Percentiles rank a stretch among this genome's conserved stretches.
phyloP scores from a whole-genome alignment of 2,797 vertebrate genomes.

The Calcarius lapponicus region DNA sequence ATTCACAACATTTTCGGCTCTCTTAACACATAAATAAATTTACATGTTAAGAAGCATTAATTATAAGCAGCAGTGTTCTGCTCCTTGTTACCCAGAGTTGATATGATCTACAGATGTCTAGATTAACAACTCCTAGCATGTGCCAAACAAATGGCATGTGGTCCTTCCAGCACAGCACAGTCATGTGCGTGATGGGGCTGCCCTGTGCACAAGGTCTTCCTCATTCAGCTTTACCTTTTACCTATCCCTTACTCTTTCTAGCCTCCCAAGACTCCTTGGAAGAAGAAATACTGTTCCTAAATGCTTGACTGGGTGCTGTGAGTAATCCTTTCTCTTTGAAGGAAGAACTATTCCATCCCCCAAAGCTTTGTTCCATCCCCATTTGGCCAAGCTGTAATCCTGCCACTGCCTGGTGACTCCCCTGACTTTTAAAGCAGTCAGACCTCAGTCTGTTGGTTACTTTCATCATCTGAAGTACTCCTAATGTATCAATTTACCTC shows the following conservation, averaged over 20 bases:
- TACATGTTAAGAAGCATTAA: background rate
- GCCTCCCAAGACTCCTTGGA: background rate
- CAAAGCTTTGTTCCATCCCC: background rate
- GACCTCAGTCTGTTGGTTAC: background rate
- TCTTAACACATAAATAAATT: background rate
- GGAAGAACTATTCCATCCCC: background rate
- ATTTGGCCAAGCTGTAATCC: background rate
- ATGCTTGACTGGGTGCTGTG: background rate
- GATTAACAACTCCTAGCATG: background rate
- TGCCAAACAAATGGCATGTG: background rate
- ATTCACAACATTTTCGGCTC: background rate
- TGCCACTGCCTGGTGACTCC: background rate
- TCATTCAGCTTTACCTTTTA: background rate
- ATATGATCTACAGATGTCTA: background rate
- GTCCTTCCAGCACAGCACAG: background rate
- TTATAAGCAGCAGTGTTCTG: background rate
- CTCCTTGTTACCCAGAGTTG: background rate
- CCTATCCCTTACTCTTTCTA: background rate
- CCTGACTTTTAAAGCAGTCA: background rate
- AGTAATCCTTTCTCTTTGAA: background rate
- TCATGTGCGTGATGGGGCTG: background rate
- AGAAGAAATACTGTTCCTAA: background rate
- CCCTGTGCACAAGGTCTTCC: background rate
- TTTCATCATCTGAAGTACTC: background rate
- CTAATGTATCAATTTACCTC: background rate